Conservation (phyloP, 1,140 invertebrate species). For the Bombus pyrosoma region DNA sequence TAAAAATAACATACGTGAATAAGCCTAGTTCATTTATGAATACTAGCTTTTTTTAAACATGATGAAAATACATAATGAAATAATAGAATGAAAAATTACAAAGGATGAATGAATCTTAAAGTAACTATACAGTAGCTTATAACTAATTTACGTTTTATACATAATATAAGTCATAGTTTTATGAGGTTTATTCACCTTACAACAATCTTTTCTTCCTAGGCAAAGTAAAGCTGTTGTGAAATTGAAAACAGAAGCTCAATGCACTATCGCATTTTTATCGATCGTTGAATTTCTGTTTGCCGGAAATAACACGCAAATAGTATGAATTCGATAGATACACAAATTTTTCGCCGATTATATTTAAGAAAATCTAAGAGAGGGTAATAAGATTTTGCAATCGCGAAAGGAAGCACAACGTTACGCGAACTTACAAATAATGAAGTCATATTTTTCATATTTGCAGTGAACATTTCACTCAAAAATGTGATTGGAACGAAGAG, state of each 20-base stretch:
- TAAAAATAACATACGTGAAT: not conserved
- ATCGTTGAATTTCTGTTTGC: slow-evolving; percentile 83
- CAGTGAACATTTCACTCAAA: slow-evolving; percentile 78
- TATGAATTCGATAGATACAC: slow-evolving; percentile 83
- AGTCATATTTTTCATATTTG: slow-evolving; percentile 77
- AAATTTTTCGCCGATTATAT: slow-evolving; percentile 71
- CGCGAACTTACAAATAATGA: slow-evolving; percentile 81
- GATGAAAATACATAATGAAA: not conserved
- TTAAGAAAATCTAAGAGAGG: slow-evolving; percentile 72
- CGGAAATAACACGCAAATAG: slow-evolving; percentile 79
- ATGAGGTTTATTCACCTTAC: not conserved
- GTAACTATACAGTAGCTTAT: not conserved
- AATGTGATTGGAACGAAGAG: slow-evolving; percentile 73
- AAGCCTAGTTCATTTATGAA: not conserved
- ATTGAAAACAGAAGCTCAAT: not conserved
- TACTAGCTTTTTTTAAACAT: not conserved
- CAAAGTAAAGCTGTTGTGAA: not conserved
- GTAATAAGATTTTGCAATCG: slow-evolving; percentile 83
- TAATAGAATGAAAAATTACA: not conserved
- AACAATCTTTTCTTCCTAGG: not conserved
- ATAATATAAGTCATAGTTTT: not conserved
- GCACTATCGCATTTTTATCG: slow-evolving; percentile 32
- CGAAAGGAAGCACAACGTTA: slow-evolving; percentile 83
- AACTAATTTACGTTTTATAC: not conserved
- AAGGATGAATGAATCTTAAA: not conserved